Evolutionary conservation across 1,140 invertebrate species (phyloP), one percentile per base, ranked within the genome.

Genomic region (Polypedilum pembai): DNA sequence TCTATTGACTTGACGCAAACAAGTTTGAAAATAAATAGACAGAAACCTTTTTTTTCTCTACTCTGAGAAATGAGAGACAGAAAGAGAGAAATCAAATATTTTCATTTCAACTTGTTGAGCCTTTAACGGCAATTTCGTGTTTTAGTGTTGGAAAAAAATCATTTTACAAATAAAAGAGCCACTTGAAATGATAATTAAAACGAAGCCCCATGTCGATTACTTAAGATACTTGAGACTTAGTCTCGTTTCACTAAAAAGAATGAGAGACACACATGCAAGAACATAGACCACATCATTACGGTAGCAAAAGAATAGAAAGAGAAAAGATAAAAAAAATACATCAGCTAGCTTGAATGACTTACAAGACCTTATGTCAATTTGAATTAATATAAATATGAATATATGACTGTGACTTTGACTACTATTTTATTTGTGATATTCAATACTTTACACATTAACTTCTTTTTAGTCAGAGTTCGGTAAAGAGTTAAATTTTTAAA

Each of bases 81-180:
- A 15, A 45, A 45, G 8, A 56, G n/a, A 56, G 45, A 56, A 56
- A 56, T 56, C 45, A 56, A 56, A 56, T 56, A 56, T 56, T 56
- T 56, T 56, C 45, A 56, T 56, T 56, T 56, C 45, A 56, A 56
- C 45, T 56, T 56, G 45, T 56, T 56, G 45, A 56, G n/a, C 45
- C 45, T 56, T 56, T 56, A 56, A 56, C 45, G 45, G 45, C 45
- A 56, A 56, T 56, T 56, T 33, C 24, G 24, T 3, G 24, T 33
- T 33, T 33, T 33, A 33, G 24, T 33, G 24, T 3, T 33, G 5
- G 24, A 33, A 33, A 33, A 33, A 33, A 33, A 33, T 33, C 24
- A 33, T 33, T 33, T 33, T 33, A 56, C 45, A n/a, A 56, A n/a
- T n/a, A 56, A 56, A 56, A n/a, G 45, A 56, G 45, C 45, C 45